Percentiles rank a stretch among this genome's conserved stretches.
These are phyloP conservation scores for Arbacia lixula DNA, from an alignment of 53 echinoderm and acorn worm species.

Conservation along the genomic window DNA sequence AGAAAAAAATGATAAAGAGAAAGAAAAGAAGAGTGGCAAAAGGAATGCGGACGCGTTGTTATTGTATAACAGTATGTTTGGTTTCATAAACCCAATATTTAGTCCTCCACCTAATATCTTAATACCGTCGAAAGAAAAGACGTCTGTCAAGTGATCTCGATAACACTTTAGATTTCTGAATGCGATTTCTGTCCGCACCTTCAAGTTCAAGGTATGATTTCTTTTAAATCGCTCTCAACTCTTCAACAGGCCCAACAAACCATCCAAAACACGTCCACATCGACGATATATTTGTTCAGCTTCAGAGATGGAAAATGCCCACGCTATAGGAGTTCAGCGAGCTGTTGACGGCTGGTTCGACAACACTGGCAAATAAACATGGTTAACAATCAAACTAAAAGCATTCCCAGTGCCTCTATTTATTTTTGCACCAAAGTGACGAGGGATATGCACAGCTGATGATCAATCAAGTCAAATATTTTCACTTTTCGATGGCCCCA, in stretches of 20 bases:
- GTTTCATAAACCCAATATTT: neutral
- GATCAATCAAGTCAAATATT: no score
- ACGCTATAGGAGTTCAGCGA: slow-evolving; percentile 21
- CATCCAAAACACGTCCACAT: no score
- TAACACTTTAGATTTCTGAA: slow-evolving; percentile 19
- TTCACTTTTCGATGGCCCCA: no score
- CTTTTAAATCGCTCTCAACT: no score
- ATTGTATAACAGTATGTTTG: no score
- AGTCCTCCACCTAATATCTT: neutral
- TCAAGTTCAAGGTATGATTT: no score
- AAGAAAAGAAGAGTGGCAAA: no score
- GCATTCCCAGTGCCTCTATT: slow-evolving; percentile 23
- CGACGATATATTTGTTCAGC: slow-evolving; percentile 6
- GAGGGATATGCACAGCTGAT: slow-evolving; percentile 26
- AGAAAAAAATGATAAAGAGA: no score
- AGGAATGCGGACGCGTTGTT: no score
- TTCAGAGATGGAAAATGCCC: slow-evolving; percentile 11
- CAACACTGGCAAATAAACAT: slow-evolving; percentile 8
- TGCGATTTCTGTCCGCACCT: neutral
- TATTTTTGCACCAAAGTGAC: slow-evolving; percentile 17
- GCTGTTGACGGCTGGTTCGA: slow-evolving; percentile 8
- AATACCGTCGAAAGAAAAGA: neutral
- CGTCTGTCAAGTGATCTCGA: slow-evolving; percentile 28
- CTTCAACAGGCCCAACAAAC: no score
- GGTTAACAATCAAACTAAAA: neutral